Conservation (phyloP, 1,140 invertebrate genomes). For the Linepithema humile region DNA sequence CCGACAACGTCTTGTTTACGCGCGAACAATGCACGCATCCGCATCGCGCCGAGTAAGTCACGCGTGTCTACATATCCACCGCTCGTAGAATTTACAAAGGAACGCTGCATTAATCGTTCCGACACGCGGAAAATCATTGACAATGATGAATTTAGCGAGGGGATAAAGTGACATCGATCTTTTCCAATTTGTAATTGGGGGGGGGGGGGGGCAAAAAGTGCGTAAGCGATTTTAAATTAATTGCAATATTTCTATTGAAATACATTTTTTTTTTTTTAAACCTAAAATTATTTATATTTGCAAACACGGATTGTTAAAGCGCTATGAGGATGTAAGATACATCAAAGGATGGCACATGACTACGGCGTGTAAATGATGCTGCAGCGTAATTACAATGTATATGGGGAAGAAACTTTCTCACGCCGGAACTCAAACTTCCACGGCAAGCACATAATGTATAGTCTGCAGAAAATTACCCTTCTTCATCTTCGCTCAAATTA, state of each 20-base stretch:
- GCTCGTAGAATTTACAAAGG: background rate
- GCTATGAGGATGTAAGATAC: constrained; percentile 34
- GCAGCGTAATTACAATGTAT: constrained; percentile 49
- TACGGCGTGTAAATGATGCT: constrained; percentile 50
- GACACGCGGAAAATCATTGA: background rate
- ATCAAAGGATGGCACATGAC: constrained; percentile 22
- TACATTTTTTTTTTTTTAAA: background rate
- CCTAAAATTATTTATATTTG: background rate
- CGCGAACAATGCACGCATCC: background rate
- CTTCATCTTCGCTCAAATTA: constrained; percentile 37
- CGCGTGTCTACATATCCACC: background rate
- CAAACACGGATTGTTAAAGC: constrained; percentile 21
- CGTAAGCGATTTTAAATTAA: too few species aligned
- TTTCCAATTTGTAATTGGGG: too few species aligned
- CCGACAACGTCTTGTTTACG: constrained; percentile 12
- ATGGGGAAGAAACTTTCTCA: constrained; percentile 38
- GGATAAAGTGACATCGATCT: too few species aligned
- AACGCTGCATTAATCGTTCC: background rate
- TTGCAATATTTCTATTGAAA: background rate
- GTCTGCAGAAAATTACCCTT: constrained; percentile 43
- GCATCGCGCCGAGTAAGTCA: background rate
- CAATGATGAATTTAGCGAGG: background rate
- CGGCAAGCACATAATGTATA: constrained; percentile 38
- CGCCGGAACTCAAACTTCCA: constrained; percentile 44
- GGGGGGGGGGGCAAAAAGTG: too few species aligned